Evolutionary conservation across 2,888 invertebrate species (phyloP).

Genomic region (Megamerina dolium): DNA sequence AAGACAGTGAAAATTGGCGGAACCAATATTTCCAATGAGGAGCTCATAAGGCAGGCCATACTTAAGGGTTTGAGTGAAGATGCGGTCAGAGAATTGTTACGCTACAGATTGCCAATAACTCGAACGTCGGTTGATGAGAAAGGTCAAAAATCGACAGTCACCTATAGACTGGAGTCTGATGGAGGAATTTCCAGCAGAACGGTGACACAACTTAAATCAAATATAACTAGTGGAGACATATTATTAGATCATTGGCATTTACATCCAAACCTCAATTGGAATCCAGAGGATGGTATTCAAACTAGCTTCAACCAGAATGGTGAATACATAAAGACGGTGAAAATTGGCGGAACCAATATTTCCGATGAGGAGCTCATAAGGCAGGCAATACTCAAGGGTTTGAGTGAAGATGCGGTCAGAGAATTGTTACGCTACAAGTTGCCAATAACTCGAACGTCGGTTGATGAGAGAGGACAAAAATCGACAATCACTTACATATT

Average conservation of each 20-base stretch:
- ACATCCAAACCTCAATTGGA: too few species aligned
- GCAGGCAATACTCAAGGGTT: slow-evolving; percentile 26
- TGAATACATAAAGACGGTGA: too few species aligned
- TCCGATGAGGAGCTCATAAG: slow-evolving; percentile 14
- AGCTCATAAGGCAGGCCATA: slow-evolving; percentile 21
- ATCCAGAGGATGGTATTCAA: too few species aligned
- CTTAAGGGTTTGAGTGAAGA: slow-evolving; percentile 26
- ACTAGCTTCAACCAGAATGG: too few species aligned
- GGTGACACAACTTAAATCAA: too few species aligned
- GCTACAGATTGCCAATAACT: slow-evolving; percentile 29
- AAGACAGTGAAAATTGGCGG: too few species aligned
- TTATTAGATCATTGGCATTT: too few species aligned
- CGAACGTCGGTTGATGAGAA: slow-evolving; percentile 18
- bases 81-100: slow-evolving; percentile 27
- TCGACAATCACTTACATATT: slow-evolving; percentile 28
- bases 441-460: slow-evolving; percentile 27
- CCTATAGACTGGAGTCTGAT: slow-evolving; percentile 28
- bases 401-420: slow-evolving; percentile 23
- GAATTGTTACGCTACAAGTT: slow-evolving; percentile 30
- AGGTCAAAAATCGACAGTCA: slow-evolving; percentile 24
- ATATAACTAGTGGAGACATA: too few species aligned
- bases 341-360: slow-evolving; percentile 9
- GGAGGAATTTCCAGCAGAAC: slow-evolving; percentile 19
- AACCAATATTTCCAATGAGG: slow-evolving; percentile 8
- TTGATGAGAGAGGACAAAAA: slow-evolving; percentile 21